These are phyloP conservation scores for Drosophila nr. fundita DNA, from an alignment of 2,888 invertebrate species.

Conservation along the genomic window DNA sequence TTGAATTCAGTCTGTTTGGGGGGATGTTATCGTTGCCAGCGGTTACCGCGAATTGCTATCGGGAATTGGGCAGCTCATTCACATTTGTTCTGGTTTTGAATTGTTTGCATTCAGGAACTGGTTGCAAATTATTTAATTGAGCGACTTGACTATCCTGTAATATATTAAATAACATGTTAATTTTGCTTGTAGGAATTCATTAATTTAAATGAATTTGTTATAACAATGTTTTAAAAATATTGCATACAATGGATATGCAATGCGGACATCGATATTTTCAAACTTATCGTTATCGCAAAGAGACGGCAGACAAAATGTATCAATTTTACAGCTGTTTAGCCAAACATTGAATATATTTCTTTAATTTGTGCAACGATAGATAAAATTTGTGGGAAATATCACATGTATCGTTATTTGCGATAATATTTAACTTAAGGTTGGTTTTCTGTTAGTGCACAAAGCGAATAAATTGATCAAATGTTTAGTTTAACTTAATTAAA, in stretches of 20 bases:
- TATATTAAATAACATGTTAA: neutral
- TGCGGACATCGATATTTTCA: neutral
- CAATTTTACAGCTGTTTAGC: neutral
- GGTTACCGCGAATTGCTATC: conserved; percentile 47
- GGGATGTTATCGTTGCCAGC: conserved; percentile 58
- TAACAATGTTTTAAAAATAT: neutral
- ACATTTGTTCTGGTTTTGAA: conserved; percentile 38
- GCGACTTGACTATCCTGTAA: neutral
- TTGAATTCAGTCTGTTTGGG: conserved; percentile 33
- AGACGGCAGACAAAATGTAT: neutral
- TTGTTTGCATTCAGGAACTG: neutral
- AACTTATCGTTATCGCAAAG: neutral
- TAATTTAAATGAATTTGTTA: neutral
- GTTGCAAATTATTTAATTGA: neutral
- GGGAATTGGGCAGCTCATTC: conserved; percentile 40
- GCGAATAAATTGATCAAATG: neutral
- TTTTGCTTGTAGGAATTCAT: neutral
- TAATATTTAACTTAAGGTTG: neutral
- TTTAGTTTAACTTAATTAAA: neutral
- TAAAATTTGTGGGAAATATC: neutral
- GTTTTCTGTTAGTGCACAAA: neutral
- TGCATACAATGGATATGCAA: neutral
- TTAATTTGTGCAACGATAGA: neutral
- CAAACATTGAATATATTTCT: neutral
- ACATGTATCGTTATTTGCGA: neutral